Evolutionary conservation across 2,113 vertebrate genomes (phyloP), one percentile per base, ranked within the genome.

Genomic region (Osmerus eperlanus): DNA sequence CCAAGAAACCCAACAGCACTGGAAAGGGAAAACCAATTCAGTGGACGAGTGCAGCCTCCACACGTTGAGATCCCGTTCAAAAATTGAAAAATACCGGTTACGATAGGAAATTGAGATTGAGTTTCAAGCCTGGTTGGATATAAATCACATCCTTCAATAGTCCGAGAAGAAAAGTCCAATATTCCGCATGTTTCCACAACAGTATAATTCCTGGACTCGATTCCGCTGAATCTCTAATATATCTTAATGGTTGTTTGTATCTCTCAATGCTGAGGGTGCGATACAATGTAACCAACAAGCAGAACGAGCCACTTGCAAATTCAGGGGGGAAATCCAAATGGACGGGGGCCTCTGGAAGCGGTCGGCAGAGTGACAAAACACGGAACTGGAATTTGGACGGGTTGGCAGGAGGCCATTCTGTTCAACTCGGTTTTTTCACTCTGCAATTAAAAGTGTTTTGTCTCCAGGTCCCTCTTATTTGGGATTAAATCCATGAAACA

Each of bases 21-120:
- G 66, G 53, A 54, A 65, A 63, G 65, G 70, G 75, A 63, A 80
- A 67, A 71, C 78, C 75, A 77, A 70, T 75, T 88, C 84, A 89
- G 77, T 82, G 85, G 81, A 87, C 71, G 82, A 83, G 88, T 77
- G 90, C 84, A 89, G 86, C 85, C 85, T 86, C 86, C 85, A 84
- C 88, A 85, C 84, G 81, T 59, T 85, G 83, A 81, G 74, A 81
- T 75, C 86, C 84, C 77, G 76, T 73, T 74, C 70, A 83, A 78
- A 61, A 83, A 65, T 41, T 7, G 78, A 52, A 77, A 67, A 72
- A 66, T 81, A 67, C 82, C 87, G 82, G 81, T 63, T 78, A 79
- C 76, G 77, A 61, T 29, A 69, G 72, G 78, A 77, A 76, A 83
- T 71, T 75, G 13, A 66, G 55, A 7, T 59, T 81, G 78, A 70